Evolutionary conservation across 2,797 vertebrate genomes (phyloP).

Genomic region (Fratercula arctica): DNA sequence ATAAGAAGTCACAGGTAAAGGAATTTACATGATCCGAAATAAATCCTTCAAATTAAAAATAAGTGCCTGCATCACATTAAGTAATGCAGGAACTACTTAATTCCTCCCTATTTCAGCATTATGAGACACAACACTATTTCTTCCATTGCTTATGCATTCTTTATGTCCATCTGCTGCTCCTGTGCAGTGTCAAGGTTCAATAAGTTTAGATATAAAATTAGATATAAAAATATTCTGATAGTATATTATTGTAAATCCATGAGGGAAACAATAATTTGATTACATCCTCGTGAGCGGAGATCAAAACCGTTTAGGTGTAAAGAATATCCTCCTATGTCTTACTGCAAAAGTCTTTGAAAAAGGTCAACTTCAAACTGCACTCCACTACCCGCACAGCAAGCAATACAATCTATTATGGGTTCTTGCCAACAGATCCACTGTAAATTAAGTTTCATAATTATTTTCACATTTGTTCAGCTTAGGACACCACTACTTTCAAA

Average conservation of each 20-base stretch:
- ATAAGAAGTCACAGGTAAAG: neutral
- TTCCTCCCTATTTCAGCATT: neutral
- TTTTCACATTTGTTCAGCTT: neutral
- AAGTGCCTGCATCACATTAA: neutral
- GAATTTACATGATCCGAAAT: neutral
- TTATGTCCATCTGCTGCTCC: neutral
- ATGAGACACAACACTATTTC: neutral
- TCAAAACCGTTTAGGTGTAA: neutral
- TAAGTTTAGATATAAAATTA: neutral
- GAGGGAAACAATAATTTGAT: conserved; percentile 13
- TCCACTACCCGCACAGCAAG: neutral
- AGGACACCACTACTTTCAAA: neutral
- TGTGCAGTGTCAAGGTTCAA: neutral
- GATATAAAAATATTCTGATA: neutral
- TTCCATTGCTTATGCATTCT: neutral
- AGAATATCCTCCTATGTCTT: neutral
- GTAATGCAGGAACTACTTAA: neutral
- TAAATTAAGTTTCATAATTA: neutral
- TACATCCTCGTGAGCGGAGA: neutral
- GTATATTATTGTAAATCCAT: neutral
- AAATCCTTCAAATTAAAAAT: neutral
- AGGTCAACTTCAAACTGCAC: neutral
- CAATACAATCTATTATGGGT: neutral
- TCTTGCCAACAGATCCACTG: neutral
- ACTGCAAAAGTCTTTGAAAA: neutral